Conservation (phyloP, 2,888 invertebrate species). For the Busseola fusca region DNA sequence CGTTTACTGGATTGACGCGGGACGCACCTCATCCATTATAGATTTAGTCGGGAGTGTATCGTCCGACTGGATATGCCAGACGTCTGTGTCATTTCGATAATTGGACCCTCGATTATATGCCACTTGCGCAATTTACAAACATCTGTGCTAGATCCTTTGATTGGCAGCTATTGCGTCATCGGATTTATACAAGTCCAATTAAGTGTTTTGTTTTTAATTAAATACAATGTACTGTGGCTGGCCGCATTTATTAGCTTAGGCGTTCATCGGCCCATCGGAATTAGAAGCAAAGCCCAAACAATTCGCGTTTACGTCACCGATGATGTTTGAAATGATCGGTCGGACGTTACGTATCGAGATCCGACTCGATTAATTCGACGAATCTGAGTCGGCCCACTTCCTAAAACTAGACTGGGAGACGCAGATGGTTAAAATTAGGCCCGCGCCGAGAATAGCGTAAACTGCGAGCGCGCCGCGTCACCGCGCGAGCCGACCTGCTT, state of each 20-base stretch:
- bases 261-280: conserved; percentile 53
- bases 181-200: conserved; percentile 80
- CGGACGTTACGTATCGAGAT: conserved; percentile 61
- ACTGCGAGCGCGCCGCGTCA: conserved; percentile 82
- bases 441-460: conserved; percentile 87
- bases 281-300: conserved; percentile 45
- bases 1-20: conserved; percentile 85
- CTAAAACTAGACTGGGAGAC: conserved; percentile 88
- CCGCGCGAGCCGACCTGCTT: conserved; percentile 75
- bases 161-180: conserved; percentile 82
- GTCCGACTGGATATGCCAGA: conserved; percentile 70
- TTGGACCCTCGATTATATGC: conserved; percentile 79
- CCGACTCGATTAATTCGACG: conserved; percentile 77
- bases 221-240: conserved; percentile 60
- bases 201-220: conserved; percentile 76
- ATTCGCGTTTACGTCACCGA: conserved; percentile 44
- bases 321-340: conserved; percentile 54
- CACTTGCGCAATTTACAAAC: conserved; percentile 81
- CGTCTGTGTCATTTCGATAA: conserved; percentile 87
- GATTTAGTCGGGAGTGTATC: conserved; percentile 83
- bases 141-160: conserved; percentile 83
- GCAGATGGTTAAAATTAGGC: conserved; percentile 89
- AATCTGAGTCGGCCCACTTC: conserved; percentile 85
- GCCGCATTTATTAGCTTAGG: conserved; percentile 47
- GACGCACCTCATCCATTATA: conserved; percentile 88